phyloP scores from a whole-genome alignment of 2,113 vertebrate species.

The Cebus imitator region DNA sequence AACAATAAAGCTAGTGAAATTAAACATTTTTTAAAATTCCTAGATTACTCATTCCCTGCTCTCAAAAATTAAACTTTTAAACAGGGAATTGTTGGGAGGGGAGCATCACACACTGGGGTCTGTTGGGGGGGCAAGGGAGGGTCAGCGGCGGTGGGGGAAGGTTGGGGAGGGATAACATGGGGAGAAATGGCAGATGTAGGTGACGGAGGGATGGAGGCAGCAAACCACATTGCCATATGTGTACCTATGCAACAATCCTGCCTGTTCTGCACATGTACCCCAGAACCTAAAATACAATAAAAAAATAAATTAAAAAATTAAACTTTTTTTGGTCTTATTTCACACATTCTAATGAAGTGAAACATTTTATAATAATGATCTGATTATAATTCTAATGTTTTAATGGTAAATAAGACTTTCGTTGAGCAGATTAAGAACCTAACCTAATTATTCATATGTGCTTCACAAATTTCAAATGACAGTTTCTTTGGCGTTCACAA shows the following conservation, averaged over 20 bases:
- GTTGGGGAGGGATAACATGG: no score
- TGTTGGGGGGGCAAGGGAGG: no score
- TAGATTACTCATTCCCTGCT: not conserved
- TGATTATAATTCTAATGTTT: not conserved
- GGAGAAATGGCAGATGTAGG: no score
- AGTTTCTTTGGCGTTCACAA: not conserved
- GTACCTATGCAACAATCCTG: no score
- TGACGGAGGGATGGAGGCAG: no score
- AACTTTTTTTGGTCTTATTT: no score
- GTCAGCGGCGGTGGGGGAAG: rapidly evolving
- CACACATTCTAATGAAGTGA: no score
- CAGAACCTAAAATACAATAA: no score
- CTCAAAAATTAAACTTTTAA: not conserved
- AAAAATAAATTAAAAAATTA: not conserved
- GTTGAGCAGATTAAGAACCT: not conserved
- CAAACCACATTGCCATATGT: no score
- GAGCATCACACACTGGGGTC: no score
- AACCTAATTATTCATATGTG: not conserved
- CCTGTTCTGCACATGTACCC: no score
- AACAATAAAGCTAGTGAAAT: not conserved
- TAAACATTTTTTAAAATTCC: not conserved
- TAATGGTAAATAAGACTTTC: not conserved
- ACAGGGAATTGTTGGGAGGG: no score
- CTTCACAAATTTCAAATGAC: not conserved
- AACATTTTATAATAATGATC: not conserved